Base-by-base conservation (phyloP, 2,888 invertebrate species). In the Caenorhabditis sinica region DNA sequence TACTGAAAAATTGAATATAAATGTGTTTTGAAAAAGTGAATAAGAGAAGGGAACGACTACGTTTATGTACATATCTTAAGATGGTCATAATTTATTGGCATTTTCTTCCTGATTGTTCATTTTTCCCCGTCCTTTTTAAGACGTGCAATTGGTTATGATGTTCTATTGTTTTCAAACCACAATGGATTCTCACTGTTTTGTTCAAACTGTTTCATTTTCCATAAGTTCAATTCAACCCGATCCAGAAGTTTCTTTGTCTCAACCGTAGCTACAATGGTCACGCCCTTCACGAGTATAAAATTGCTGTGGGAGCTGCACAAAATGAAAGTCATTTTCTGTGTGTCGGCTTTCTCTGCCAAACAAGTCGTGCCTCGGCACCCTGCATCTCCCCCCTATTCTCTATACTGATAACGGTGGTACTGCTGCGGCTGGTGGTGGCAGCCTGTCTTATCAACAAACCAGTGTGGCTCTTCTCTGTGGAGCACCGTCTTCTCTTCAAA, bases 271-370 rank as follows among this genome's bases (percentile, higher is more conserved):
- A 58, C 58, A n/a, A 33, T 72, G 72, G 72, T 45, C 80, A 80
- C 80, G 80, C 80, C 80, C 72, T 72, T 49, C 60, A 49, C 45
- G 33, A 33, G 65, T 80, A 80, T 80, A 80, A 80, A 79, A 61
- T 45, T 60, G 56, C 66, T 66, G 65, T 36, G n/a, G 45, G 60
- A 58, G 80, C 65, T 65, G 58, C n/a, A n/a, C n/a, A n/a, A 58
- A 80, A 72, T 43, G 40, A 65, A 71, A 72, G 45, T 72, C 79
- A 79, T 69, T 77, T 71, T 36, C 28, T 11, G 23, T 63, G 36
- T n/a, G 51, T 58, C 56, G 13, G 25, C 53, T 15, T 15, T 45
- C 76, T 69, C 63, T 15, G n/a, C 25, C 36, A 20, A 17, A n/a
- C 58, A 49, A 51, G 60, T 20, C 60, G 49, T 68, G 33, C 60